A percentile compares a stretch with the other conserved stretches of the same genome.
These are phyloP conservation scores for Saccostrea cuccullata DNA, from an alignment of 1,140 invertebrate species.

Conservation along the genomic window DNA sequence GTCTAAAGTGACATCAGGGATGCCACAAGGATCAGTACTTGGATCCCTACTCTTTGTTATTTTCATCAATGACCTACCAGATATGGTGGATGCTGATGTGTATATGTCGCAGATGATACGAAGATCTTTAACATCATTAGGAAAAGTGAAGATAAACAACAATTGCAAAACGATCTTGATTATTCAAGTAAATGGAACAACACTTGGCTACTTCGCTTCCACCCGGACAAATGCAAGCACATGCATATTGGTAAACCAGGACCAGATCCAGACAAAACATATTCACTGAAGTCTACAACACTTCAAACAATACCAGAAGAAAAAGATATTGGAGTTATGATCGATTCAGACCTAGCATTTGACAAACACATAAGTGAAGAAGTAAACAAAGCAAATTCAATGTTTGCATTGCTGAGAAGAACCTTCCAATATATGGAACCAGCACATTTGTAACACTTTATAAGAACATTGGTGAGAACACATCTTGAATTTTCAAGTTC, in stretches of 20 bases:
- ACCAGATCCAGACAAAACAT: background rate
- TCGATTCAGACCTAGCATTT: background rate
- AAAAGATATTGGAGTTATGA: conserved; percentile 28
- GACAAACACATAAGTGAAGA: conserved; percentile 14
- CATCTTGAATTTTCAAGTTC: conserved; percentile 29
- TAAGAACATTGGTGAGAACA: conserved; percentile 13
- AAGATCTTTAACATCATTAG: conserved; percentile 46
- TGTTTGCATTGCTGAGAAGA: conserved; percentile 23
- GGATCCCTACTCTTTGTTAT: conserved; percentile 55
- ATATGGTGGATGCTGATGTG: background rate
- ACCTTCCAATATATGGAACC: conserved; percentile 10
- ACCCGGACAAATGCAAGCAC: conserved; percentile 41
- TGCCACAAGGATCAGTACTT: conserved; percentile 59
- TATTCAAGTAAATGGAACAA: conserved; percentile 6
- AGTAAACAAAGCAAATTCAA: background rate
- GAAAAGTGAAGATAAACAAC: background rate
- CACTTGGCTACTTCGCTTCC: conserved; percentile 48
- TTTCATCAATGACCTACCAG: conserved; percentile 58
- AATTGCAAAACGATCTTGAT: conserved; percentile 35
- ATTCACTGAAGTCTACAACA: background rate
- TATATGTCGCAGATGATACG: conserved; percentile 57
- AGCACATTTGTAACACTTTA: conserved; percentile 34
- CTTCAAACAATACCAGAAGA: background rate
- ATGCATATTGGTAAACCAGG: background rate
- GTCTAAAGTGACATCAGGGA: conserved; percentile 50